Conservation (phyloP, 2,797 vertebrate genomes). For the Pampus argenteus region DNA sequence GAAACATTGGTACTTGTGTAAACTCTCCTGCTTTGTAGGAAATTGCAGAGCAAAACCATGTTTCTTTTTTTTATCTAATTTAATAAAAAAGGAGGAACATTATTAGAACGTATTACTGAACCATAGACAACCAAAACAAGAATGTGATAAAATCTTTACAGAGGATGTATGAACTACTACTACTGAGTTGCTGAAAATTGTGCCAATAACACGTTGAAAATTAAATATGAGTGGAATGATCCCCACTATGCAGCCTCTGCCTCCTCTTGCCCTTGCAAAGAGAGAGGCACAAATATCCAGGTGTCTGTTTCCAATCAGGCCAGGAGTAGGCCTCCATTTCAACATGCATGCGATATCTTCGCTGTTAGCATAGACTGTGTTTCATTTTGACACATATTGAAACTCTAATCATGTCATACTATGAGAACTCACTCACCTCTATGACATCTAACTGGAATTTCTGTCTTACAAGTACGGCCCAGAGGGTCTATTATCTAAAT, state of each 20-base stretch:
- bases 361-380: background rate
- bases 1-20: too few species aligned
- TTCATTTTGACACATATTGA: slow-evolving; percentile 31
- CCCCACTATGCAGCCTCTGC: background rate
- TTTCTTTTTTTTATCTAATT: too few species aligned
- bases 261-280: slow-evolving; percentile 7
- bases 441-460: slow-evolving; percentile 39
- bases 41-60: too few species aligned
- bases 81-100: too few species aligned
- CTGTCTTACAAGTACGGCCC: slow-evolving; percentile 24
- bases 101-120: slow-evolving; percentile 1
- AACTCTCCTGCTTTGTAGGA: too few species aligned
- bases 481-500: slow-evolving; percentile 53
- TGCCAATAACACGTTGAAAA: slow-evolving; percentile 16
- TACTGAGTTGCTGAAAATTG: background rate
- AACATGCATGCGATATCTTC: slow-evolving; percentile 10
- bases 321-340: slow-evolving; percentile 4
- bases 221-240: slow-evolving; percentile 28
- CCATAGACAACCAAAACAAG: background rate
- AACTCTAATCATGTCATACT: slow-evolving; percentile 19
- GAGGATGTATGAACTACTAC: too few species aligned
- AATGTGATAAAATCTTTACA: slow-evolving; percentile 19
- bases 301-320: slow-evolving; percentile 62
- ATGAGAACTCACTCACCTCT: slow-evolving; percentile 32
- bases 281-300: slow-evolving; percentile 40